Evolutionary conservation across 2,113 vertebrate genomes (phyloP).

Genomic region (Pontoporia blainvillei): DNA sequence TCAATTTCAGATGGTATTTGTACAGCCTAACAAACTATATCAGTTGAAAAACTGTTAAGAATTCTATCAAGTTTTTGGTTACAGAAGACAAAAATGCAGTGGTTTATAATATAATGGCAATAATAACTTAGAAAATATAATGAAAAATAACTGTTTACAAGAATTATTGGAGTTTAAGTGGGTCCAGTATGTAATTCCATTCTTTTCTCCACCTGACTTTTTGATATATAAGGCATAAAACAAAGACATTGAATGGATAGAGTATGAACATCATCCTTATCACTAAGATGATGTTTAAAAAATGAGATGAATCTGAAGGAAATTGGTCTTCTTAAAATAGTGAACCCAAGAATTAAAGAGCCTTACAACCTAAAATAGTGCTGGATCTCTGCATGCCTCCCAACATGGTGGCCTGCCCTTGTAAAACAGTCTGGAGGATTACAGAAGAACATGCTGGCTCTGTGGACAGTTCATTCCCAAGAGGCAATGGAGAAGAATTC

Average conservation of each 20-base stretch:
- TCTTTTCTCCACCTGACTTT: neutral
- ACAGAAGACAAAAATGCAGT: neutral
- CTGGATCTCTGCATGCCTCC: neutral
- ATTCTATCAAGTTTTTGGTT: neutral
- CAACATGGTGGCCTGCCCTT: rapidly evolving
- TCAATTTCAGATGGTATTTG: neutral
- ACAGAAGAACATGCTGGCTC: neutral
- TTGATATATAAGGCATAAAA: neutral
- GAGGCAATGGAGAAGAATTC: neutral
- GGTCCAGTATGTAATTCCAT: neutral
- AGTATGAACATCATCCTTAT: neutral
- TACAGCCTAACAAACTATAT: neutral
- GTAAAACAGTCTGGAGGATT: neutral
- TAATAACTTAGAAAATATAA: neutral
- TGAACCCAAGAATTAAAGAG: neutral
- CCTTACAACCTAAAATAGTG: neutral
- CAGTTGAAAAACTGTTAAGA: neutral
- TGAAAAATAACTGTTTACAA: neutral
- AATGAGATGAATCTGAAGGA: neutral
- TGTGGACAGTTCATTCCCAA: neutral
- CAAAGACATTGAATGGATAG: neutral
- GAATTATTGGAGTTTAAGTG: neutral
- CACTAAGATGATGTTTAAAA: neutral
- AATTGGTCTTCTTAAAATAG: neutral
- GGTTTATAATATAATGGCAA: neutral